Conservation (phyloP, 1,140 invertebrate genomes). For the Drosophila azteca region DNA sequence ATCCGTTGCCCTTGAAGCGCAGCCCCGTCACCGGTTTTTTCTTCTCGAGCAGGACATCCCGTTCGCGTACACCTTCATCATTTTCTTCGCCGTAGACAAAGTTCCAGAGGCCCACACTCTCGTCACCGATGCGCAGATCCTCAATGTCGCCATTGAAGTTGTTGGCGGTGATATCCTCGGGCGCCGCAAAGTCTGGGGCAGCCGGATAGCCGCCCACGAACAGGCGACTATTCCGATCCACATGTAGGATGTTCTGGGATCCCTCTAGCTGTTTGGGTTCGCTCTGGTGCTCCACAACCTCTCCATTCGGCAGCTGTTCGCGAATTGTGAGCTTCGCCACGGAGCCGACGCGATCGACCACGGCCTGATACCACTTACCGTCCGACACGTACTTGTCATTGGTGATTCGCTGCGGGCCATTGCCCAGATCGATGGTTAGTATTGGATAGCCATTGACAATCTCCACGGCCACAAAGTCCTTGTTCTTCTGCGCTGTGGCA, state of each 20-base stretch:
- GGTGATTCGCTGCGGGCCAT: conserved; percentile 90
- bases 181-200: conserved; percentile 88
- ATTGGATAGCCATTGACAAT: conserved; percentile 94
- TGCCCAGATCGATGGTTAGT: conserved; percentile 94
- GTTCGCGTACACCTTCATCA: conserved; percentile 88
- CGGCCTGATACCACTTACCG: conserved; percentile 95
- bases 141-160: conserved; percentile 96
- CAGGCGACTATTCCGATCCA: conserved; percentile 94
- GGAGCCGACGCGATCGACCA: conserved; percentile 93
- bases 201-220: conserved; percentile 95
- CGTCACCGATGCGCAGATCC: conserved; percentile 94
- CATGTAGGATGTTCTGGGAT: conserved; percentile 91
- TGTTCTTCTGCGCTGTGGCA: conserved; percentile 86
- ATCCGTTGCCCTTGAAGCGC: conserved; percentile 94
- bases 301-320: conserved; percentile 88
- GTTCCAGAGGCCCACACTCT: conserved; percentile 97
- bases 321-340: conserved; percentile 92
- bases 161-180: conserved; percentile 87
- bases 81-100: conserved; percentile 92
- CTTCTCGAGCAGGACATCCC: conserved; percentile 62
- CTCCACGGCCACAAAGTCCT: conserved; percentile 97
- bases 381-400: conserved; percentile 91
- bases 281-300: conserved; percentile 65
- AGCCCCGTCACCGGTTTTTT: conserved; percentile 87
- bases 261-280: conserved; percentile 88